Conservation (phyloP, 2,113 vertebrate species). For the Microcebus tavaratra region DNA sequence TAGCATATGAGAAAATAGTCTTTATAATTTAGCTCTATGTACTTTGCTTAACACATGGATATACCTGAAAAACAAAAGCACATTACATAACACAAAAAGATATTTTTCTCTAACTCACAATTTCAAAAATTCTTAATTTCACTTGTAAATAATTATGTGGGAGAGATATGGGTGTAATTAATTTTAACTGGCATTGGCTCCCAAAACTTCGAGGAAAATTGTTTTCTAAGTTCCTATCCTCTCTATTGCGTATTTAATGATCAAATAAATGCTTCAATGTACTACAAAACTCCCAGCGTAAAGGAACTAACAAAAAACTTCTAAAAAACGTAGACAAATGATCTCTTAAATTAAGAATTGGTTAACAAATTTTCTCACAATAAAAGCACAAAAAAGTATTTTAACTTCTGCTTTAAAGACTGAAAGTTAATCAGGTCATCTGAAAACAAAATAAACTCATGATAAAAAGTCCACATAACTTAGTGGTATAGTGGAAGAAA, state of each 20-base stretch:
- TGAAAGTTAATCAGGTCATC: not conserved
- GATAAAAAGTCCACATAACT: not conserved
- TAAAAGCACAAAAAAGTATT: not conserved
- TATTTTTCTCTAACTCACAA: not conserved
- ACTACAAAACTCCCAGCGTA: not conserved
- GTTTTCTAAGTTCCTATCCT: slow-evolving; percentile 29
- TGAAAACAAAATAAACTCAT: not conserved
- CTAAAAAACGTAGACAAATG: not conserved
- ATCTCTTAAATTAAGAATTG: not conserved
- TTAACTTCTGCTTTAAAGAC: not conserved
- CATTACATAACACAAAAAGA: not conserved
- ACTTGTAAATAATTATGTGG: slow-evolving; percentile 1
- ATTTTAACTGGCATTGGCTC: not conserved
- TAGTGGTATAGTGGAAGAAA: not conserved
- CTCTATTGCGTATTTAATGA: not conserved
- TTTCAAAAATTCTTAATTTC: slow-evolving; percentile 48
- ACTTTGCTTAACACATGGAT: not conserved
- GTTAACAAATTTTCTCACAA: slow-evolving; percentile 24
- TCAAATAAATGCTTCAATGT: not conserved
- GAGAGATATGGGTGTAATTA: not conserved
- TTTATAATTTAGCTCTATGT: not conserved
- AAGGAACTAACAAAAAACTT: not conserved
- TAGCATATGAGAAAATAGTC: not conserved
- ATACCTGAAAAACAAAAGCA: not conserved
- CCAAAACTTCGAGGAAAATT: not conserved